phyloP scores from a whole-genome alignment of 2,888 invertebrate genomes.

The Stegana nigrithorax region DNA sequence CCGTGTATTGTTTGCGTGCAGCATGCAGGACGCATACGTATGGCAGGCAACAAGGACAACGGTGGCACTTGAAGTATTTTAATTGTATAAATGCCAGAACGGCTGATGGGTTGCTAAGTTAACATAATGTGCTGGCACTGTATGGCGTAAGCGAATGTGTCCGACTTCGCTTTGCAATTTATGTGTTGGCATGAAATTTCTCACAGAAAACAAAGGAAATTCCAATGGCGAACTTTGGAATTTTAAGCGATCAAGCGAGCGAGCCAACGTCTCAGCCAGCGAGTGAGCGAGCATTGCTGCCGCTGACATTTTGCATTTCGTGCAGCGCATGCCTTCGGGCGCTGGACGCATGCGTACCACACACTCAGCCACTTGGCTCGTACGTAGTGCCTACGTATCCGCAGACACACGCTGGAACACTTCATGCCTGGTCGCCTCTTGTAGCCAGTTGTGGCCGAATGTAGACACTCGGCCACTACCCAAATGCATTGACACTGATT shows the following conservation, averaged over 20 bases:
- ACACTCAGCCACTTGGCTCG: slow-evolving; percentile 33
- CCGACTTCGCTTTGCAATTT: slow-evolving; percentile 48
- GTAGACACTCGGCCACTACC: slow-evolving; percentile 23
- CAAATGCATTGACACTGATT: slow-evolving; percentile 60
- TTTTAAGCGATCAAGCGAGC: slow-evolving; percentile 47
- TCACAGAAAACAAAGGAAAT: slow-evolving; percentile 65
- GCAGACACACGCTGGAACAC: background rate
- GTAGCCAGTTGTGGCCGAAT: too few species aligned
- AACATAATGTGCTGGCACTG: slow-evolving; percentile 9
- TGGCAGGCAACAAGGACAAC: slow-evolving; percentile 54
- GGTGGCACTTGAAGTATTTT: slow-evolving; percentile 63
- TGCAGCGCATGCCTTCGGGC: slow-evolving; percentile 65
- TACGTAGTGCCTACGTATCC: background rate
- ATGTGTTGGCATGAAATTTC: slow-evolving; percentile 57
- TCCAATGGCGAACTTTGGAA: slow-evolving; percentile 50
- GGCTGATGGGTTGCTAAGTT: slow-evolving; percentile 42
- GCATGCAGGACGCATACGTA: slow-evolving; percentile 52
- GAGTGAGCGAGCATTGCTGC: slow-evolving; percentile 35
- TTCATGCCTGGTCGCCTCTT: background rate
- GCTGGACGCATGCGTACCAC: slow-evolving; percentile 58
- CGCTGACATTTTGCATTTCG: slow-evolving; percentile 66
- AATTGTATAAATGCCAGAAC: slow-evolving; percentile 59
- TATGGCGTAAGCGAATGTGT: slow-evolving; percentile 10
- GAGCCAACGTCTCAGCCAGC: background rate
- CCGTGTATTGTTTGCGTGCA: slow-evolving; percentile 34